Conservation (phyloP, 2,113 vertebrate species). For the Callipepla californica region DNA sequence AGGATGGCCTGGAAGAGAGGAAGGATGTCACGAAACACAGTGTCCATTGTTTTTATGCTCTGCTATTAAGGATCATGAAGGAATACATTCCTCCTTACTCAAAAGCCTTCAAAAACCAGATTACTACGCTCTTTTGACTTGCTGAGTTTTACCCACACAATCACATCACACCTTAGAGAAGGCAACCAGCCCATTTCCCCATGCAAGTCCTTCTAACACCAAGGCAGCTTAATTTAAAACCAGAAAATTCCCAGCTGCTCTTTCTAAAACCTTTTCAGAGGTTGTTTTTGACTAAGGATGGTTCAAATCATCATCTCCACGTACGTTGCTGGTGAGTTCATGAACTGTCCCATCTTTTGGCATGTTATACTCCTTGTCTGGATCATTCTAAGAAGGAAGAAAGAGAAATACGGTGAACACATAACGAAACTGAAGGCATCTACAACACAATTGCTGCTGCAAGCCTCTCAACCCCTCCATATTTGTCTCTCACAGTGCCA, state of each 20-base stretch:
- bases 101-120: neutral
- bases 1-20: constrained; percentile 88
- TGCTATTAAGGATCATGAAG: neutral
- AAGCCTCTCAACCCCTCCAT: neutral
- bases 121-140: neutral
- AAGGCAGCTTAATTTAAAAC: neutral
- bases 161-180: neutral
- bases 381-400: constrained; percentile 86
- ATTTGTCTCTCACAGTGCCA: neutral
- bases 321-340: constrained; percentile 95
- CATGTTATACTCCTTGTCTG: constrained; percentile 99
- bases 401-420: neutral
- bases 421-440: neutral
- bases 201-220: neutral
- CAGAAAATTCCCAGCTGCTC: neutral
- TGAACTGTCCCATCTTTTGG: constrained; percentile 98
- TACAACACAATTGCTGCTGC: neutral
- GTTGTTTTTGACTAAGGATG: neutral
- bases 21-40: neutral
- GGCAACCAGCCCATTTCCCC: neutral
- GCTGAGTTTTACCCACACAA: neutral
- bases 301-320: constrained; percentile 50
- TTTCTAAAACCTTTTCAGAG: neutral
- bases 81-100: neutral
- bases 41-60: neutral